Conservation (phyloP, 2,888 invertebrate species). For the Drosophila buzzatii region DNA sequence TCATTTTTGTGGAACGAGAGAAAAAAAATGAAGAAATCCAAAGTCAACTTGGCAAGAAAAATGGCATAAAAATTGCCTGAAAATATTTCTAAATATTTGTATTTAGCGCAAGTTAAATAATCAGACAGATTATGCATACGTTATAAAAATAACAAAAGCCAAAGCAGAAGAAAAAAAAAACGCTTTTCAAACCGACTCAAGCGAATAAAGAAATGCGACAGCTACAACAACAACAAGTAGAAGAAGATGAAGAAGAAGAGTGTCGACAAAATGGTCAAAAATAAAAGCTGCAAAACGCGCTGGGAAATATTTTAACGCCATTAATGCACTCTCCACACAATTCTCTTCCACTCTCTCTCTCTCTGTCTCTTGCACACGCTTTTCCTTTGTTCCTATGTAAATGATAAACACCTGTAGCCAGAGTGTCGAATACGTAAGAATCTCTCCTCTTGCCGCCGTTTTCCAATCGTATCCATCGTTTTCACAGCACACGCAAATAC, state of each 20-base stretch:
- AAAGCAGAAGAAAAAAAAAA: conserved; percentile 28
- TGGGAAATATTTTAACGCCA: conserved; percentile 74
- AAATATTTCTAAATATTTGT: conserved; percentile 78
- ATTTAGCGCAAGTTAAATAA: conserved; percentile 81
- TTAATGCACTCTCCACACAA: conserved; percentile 29
- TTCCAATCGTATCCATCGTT: conserved; percentile 32
- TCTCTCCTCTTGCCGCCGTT: conserved; percentile 16
- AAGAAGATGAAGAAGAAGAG: conserved; percentile 2
- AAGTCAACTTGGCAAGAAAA: conserved; percentile 72
- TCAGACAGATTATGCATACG: conserved; percentile 76
- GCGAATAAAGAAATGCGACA: conserved; percentile 52
- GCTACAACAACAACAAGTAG: conserved; percentile 21
- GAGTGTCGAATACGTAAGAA: conserved; percentile 22
- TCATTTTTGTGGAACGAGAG: conserved; percentile 53
- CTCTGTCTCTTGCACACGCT: background rate
- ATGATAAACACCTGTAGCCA: conserved; percentile 54
- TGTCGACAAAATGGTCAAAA: conserved; percentile 53
- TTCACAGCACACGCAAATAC: conserved; percentile 25
- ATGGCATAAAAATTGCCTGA: conserved; percentile 71
- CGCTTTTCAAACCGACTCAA: conserved; percentile 41
- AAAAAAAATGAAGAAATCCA: conserved; percentile 42
- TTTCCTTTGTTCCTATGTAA: conserved; percentile 9
- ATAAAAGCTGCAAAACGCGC: conserved; percentile 55
- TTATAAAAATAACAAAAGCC: conserved; percentile 61
- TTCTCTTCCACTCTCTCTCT: background rate